These are phyloP conservation scores for Blastobasis lacticolella DNA, from an alignment of 2,888 invertebrate genomes.

Conservation along the genomic window DNA sequence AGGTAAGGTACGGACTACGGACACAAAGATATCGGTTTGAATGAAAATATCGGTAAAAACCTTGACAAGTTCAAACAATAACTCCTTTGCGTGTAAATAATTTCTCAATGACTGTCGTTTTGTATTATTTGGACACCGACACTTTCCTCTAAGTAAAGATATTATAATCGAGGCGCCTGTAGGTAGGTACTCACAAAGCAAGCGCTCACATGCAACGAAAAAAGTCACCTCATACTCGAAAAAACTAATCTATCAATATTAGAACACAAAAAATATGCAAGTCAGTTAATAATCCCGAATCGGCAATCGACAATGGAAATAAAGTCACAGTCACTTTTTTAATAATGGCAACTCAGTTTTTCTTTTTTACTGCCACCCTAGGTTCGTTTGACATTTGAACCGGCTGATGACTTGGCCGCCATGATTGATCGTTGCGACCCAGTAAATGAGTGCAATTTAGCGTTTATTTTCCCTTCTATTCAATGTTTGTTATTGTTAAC, in stretches of 20 bases:
- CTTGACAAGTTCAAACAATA: slow-evolving; percentile 39
- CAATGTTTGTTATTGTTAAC: slow-evolving; percentile 56
- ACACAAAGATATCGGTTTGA: too few relatives aligned
- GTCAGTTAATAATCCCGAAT: slow-evolving; percentile 74
- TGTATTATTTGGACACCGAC: slow-evolving; percentile 56
- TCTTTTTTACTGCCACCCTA: slow-evolving; percentile 71
- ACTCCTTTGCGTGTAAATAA: slow-evolving; percentile 50
- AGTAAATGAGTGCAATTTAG: slow-evolving; percentile 73
- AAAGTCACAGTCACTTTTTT: slow-evolving; percentile 74
- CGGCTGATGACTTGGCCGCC: slow-evolving; percentile 67
- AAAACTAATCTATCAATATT: slow-evolving; percentile 74
- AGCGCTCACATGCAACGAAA: slow-evolving; percentile 48
- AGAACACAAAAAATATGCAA: slow-evolving; percentile 74
- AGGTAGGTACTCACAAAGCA: slow-evolving; percentile 17
- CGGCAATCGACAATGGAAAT: slow-evolving; percentile 73
- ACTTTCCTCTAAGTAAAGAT: slow-evolving; percentile 39
- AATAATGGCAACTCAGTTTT: slow-evolving; percentile 69
- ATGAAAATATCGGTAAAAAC: slow-evolving; percentile 10
- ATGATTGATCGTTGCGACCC: slow-evolving; percentile 70
- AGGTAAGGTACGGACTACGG: neutral
- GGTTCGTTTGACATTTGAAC: slow-evolving; percentile 73
- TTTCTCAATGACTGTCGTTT: slow-evolving; percentile 54
- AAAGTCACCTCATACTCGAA: slow-evolving; percentile 57
- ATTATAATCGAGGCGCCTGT: slow-evolving; percentile 50
- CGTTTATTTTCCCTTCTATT: slow-evolving; percentile 61